These are phyloP conservation scores for Myotis myotis DNA, from an alignment of 2,797 vertebrate genomes.

Conservation along the genomic window DNA sequence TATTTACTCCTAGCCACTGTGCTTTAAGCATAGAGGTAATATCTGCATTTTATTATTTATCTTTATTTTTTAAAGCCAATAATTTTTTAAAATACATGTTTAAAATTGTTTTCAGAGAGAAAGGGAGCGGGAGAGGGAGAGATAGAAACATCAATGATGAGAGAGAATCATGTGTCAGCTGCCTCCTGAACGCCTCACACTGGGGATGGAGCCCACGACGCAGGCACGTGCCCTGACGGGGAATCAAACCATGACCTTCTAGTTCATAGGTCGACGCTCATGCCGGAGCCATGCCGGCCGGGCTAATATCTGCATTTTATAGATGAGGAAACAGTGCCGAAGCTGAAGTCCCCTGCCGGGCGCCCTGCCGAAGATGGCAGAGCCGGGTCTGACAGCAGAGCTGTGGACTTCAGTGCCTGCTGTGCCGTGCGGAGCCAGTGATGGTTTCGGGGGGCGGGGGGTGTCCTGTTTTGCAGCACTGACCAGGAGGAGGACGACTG, in stretches of 20 bases:
- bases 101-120: too few relatives aligned
- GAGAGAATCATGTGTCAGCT: too few relatives aligned
- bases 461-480: constrained; percentile 71
- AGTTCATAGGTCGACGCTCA: too few relatives aligned
- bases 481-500: constrained; percentile 72
- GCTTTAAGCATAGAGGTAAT: neutral
- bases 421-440: neutral
- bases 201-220: too few relatives aligned
- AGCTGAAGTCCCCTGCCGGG: neutral
- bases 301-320: neutral
- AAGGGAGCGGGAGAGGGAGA: too few relatives aligned
- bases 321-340: neutral
- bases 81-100: too few relatives aligned
- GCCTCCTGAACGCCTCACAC: too few relatives aligned
- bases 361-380: neutral
- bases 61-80: too few relatives aligned
- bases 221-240: too few relatives aligned
- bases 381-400: neutral
- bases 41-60: neutral
- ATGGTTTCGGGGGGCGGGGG: neutral
- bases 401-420: neutral
- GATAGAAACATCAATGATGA: too few relatives aligned
- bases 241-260: too few relatives aligned
- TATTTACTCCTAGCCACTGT: neutral
- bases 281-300: too few relatives aligned